These are phyloP conservation scores for Ypsolopha sequella DNA, from an alignment of 2,888 invertebrate species.

Conservation along the genomic window DNA sequence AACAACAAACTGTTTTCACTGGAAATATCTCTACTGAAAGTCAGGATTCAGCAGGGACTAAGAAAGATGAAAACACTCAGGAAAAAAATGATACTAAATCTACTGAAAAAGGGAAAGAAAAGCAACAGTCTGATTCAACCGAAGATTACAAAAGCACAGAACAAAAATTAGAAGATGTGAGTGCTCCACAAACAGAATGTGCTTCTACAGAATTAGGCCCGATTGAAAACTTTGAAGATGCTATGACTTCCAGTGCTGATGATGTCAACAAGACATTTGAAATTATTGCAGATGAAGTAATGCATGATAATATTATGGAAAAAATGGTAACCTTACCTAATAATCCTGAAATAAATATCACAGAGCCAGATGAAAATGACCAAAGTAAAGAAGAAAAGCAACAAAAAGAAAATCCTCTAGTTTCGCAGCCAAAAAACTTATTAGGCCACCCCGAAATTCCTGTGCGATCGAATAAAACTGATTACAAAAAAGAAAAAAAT, in stretches of 20 bases:
- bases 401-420: slow-evolving; percentile 25
- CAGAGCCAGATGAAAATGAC: slow-evolving; percentile 34
- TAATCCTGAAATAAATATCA: slow-evolving; percentile 45
- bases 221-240: slow-evolving; percentile 59
- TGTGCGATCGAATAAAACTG: slow-evolving; percentile 64
- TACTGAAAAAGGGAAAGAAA: slow-evolving; percentile 21
- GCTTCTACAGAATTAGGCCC: slow-evolving; percentile 30
- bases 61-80: slow-evolving; percentile 24
- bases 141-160: not conserved
- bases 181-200: slow-evolving; percentile 3
- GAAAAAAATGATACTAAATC: slow-evolving; percentile 18
- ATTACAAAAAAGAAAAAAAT: slow-evolving; percentile 64
- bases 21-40: slow-evolving; percentile 10
- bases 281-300: slow-evolving; percentile 39
- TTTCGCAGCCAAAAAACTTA: slow-evolving; percentile 68
- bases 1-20: slow-evolving; percentile 6
- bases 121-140: slow-evolving; percentile 27
- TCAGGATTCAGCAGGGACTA: slow-evolving; percentile 15
- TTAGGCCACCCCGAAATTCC: slow-evolving; percentile 64
- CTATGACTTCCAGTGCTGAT: slow-evolving; percentile 49
- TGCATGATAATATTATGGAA: not conserved
- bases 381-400: slow-evolving; percentile 22
- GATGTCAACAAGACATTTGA: slow-evolving; percentile 57
- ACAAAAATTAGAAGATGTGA: slow-evolving; percentile 1
- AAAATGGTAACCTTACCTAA: slow-evolving; percentile 13